Base-by-base conservation (phyloP, 2,888 invertebrate genomes). In the Andrena praecox region DNA sequence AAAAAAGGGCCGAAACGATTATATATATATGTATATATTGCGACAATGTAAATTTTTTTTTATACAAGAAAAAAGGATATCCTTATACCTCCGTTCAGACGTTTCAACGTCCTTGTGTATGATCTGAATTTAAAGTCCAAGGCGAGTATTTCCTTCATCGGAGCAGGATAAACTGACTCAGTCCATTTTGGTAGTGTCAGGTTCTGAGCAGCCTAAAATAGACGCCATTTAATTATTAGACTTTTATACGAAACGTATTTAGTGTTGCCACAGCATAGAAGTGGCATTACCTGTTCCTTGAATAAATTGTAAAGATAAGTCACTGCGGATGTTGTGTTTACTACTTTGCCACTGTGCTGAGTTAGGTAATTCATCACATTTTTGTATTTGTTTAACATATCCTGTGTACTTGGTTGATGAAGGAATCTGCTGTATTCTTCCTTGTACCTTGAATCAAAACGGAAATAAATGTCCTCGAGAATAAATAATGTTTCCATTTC, bases 101-200 rank as follows among this genome's bases (percentile, higher is more conserved):
- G 92, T 77, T 91, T 93, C 89, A 95, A 89, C 59, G 91, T 87
- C 24, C 85, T 90, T 7, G 93, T 94, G 68, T 91, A 93, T 0
- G 94, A 94, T 35, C 92, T 89, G 0, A 94, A 80, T 77, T 92
- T 90, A 77, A 95, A 95, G 85, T 94, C 94, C 56, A 94, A 88
- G 16, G 91, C 92, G n/a, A 93, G 90, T 1, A 94, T 89, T 16
- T 93, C 91, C 52, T 89, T 86, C 93, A 95, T 92, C 7, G 92
- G 90, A 56, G 90, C 89, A 0, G 94, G 94, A 80, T 92, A 94
- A 0, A 94, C 93, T 24, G 86, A 85, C 31, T 89, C 80, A 0
- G 94, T 94, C 95, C 95, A 95, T 8, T 89, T 87, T 6, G 95
- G 95, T n/a, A 95, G 89, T 2, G 93, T 92, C 75, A 93, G 84